Conservation (phyloP, 2,888 invertebrate species). For the Spatulosminthurus flaviceps region DNA sequence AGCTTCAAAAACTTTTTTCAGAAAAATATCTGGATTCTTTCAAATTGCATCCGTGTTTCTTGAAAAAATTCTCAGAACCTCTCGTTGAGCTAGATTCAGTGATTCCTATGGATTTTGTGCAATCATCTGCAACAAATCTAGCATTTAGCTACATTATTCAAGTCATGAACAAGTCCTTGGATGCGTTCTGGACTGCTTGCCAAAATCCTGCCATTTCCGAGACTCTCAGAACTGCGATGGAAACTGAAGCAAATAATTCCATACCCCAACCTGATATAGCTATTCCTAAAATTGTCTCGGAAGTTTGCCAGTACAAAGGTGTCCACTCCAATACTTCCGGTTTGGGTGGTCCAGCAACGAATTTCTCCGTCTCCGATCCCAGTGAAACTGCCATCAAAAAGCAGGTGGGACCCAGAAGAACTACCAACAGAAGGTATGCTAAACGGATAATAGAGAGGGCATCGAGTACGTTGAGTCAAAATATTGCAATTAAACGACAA, state of each 20-base stretch:
- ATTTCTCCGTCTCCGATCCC: neutral
- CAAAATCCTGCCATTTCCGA: constrained; percentile 22
- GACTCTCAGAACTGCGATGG: neutral
- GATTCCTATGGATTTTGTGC: constrained; percentile 12
- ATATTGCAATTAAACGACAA: constrained; percentile 21
- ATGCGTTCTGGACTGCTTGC: neutral
- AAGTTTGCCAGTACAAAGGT: constrained; percentile 1
- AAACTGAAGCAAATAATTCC: neutral
- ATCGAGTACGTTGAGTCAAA: neutral
- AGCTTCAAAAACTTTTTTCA: neutral
- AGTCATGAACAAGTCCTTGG: constrained; percentile 3
- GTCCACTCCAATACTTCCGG: too few species aligned
- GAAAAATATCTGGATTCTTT: neutral
- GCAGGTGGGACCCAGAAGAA: neutral
- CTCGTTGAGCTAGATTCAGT: neutral
- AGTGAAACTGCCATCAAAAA: neutral
- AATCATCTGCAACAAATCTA: constrained; percentile 1
- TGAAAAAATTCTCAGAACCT: neutral
- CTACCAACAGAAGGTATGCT: neutral
- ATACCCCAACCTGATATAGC: neutral
- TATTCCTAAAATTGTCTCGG: neutral
- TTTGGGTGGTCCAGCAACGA: neutral
- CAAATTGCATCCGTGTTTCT: neutral
- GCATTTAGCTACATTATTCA: constrained; percentile 28
- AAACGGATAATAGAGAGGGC: constrained; percentile 15